Conservation (phyloP, 2,113 vertebrate species). For the Mustela nigripes region DNA sequence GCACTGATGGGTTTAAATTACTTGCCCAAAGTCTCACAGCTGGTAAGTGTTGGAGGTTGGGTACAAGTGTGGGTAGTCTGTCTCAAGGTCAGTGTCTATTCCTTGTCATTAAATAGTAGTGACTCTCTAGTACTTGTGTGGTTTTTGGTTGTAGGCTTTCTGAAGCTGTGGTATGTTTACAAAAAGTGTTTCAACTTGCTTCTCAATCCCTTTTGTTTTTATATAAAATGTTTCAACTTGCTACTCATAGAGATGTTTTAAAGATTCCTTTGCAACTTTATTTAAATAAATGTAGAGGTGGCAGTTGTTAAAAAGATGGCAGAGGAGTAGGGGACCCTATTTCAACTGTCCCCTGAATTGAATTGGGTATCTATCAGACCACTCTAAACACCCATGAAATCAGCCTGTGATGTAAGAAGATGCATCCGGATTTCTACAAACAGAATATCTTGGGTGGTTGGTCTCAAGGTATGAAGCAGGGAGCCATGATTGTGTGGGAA, state of each 20-base stretch:
- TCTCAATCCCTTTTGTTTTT: constrained; percentile 57
- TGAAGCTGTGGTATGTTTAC: background rate
- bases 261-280: constrained; percentile 71
- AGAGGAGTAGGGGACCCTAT: too few relatives aligned
- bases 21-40: background rate
- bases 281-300: constrained; percentile 21
- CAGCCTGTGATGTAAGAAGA: too few relatives aligned
- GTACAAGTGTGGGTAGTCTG: background rate
- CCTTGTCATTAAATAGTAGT: background rate
- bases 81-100: background rate
- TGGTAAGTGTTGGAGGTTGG: too few relatives aligned
- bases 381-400: too few relatives aligned
- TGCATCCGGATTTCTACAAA: too few relatives aligned
- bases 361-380: too few relatives aligned
- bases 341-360: too few relatives aligned
- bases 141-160: background rate
- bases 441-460: too few relatives aligned
- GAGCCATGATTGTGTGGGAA: too few relatives aligned
- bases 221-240: background rate
- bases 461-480: too few relatives aligned
- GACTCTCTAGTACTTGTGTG: background rate
- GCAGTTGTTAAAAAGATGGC: too few relatives aligned
- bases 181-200: constrained; percentile 71
- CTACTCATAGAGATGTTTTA: constrained; percentile 36
- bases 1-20: accelerated